Base-by-base conservation (phyloP, 2,797 vertebrate species). In the Acrossocheilus wenchowensis region DNA sequence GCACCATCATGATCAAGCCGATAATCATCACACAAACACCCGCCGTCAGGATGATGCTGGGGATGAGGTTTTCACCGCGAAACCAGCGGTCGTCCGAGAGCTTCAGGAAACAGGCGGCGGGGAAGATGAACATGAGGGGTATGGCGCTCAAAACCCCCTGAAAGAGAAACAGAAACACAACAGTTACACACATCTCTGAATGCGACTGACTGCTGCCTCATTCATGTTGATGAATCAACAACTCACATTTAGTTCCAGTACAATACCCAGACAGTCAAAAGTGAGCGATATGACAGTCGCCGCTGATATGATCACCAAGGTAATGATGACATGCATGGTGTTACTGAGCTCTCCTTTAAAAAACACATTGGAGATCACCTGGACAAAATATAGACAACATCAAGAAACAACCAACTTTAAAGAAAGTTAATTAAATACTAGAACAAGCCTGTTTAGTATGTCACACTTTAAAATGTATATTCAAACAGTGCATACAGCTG, bases 201-300 rank as follows among this genome's bases (percentile, higher is more conserved):
- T 52, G 17, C 6, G 19, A 57, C 45, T 21, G 26, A 52, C n/a
- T 30, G n/a, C 45, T 19, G n/a, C 15, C 12, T n/a, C 3, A 17
- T 1, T n/a, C 2, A 9, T 83, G 68, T 11, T 43, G 39, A 43
- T 57, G 26, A 30, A 5, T 30, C 23, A 15, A 66, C n/a, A 41
- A 96, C 97, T 98, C 94, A 99, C 98, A 92, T 97, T 99, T 84
- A 99, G 93, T 89, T 97, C 97, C 92, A 99, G 91, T 91, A 99
- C 97, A 86, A 97, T 94, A 90, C 97, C 98, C 88, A 99, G 96
- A 88, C 98, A 99, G 88, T 99, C 97, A 34, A 92, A 96, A 21
- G 89, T 88, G 90, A 99, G 87, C 10, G 98, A 99, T 19, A 97
- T 23, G 4, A 94, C 91, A 4, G 95, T 97, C n/a, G 95, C 96